Evolutionary conservation across 1,140 invertebrate species (phyloP), one percentile per base, ranked within the genome.

Genomic region (Aricia agestis): DNA sequence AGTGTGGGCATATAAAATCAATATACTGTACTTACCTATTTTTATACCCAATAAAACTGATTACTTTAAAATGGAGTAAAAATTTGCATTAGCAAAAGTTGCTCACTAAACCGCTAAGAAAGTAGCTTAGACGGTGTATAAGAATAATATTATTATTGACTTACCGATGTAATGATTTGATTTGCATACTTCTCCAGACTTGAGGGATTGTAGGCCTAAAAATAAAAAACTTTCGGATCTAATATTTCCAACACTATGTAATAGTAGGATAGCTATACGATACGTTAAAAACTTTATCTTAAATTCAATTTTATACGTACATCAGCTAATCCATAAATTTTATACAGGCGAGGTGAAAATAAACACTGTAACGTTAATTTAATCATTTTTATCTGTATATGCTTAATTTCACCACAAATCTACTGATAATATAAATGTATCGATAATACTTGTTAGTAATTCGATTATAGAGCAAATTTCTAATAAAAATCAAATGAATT

Each of bases 141-240:
- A 52, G 9, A 52, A 52, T 5, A 36, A 36, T 36, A 36, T 36
- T 52, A 15, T 52, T 19, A 9, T n/a, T n/a, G n/a, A 63, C 84
- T 82, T 77, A 91, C 83, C 42, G 94, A 94, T 71, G 93, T 92
- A 18, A 97, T 93, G 17, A 96, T 91, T 82, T 94, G 93, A 81
- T 97, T 95, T n/a, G 95, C 93, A 92, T 94, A 94, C 87, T 93
- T 94, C 87, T 97, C 96, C 52, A 95, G 87, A 31, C 82, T 63
- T 0, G 19, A 11, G 18, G 59, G 59, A 63, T 18, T 63, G 10
- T 63, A 63, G 5, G 59, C 18, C 59, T 63, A 63, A 63, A 63
- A 63, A n/a, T 7, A 36, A 25, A 63, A 19, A 63, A 63, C 11
- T 31, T 63, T 63, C 17, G 18, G 25, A 10, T 19, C 15, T 59